These are phyloP conservation scores for Sminthurinus aureus DNA, from an alignment of 2,888 invertebrate species.

Conservation along the genomic window DNA sequence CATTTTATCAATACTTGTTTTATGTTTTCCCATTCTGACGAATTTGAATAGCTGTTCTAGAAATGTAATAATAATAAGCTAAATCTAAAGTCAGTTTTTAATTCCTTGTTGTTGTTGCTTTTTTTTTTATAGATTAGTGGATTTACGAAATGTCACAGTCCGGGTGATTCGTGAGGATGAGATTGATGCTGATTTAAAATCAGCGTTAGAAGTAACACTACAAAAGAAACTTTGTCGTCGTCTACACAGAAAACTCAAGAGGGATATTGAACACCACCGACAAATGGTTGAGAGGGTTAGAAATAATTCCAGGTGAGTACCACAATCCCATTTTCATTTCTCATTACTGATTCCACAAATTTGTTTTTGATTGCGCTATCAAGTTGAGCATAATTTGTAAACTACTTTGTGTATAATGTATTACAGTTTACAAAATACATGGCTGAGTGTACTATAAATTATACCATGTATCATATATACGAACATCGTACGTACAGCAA, in stretches of 20 bases:
- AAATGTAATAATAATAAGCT: too few species aligned
- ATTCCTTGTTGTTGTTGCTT: slow-evolving; percentile 2
- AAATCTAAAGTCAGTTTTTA: neutral
- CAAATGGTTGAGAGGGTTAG: neutral
- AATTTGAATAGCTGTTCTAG: neutral
- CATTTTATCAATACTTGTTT: neutral
- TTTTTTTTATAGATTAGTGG: slow-evolving; percentile 46
- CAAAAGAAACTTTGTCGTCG: slow-evolving; percentile 69
- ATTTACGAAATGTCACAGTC: slow-evolving; percentile 67
- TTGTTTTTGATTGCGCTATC: neutral
- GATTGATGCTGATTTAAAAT: slow-evolving; percentile 66
- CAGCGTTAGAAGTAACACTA: slow-evolving; percentile 70
- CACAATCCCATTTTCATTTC: neutral
- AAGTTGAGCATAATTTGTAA: neutral
- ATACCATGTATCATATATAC: too few species aligned
- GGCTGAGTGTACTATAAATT: too few species aligned
- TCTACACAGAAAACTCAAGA: slow-evolving; percentile 62
- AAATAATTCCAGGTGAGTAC: slow-evolving; percentile 15
- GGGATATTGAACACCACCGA: slow-evolving; percentile 10
- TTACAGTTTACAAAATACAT: too few species aligned
- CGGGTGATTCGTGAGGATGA: slow-evolving; percentile 66
- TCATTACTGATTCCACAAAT: neutral
- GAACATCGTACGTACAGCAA: too few species aligned
- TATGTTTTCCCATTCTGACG: neutral
- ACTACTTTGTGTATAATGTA: too few species aligned